Conservation (phyloP, 2,888 invertebrate genomes). For the Rutpela maculata region DNA sequence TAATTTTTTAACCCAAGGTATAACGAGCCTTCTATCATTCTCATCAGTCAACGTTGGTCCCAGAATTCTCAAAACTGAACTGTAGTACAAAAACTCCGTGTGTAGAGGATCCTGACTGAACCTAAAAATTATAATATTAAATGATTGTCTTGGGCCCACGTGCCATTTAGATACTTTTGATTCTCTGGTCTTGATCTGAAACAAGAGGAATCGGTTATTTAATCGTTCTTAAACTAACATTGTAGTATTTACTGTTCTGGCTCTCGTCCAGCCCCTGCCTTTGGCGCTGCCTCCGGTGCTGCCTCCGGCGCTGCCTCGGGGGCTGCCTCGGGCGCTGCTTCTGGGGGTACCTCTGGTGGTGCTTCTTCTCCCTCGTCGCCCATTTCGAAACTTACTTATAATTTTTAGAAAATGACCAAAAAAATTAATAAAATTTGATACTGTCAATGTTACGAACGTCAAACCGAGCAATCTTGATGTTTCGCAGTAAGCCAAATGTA, state of each 20-base stretch:
- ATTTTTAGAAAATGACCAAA: constrained; percentile 8
- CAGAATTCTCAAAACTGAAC: constrained; percentile 72
- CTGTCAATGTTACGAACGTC: not conserved
- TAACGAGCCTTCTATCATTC: constrained; percentile 67
- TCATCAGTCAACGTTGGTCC: constrained; percentile 71
- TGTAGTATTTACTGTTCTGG: not conserved
- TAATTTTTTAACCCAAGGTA: constrained; percentile 74
- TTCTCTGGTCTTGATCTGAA: constrained; percentile 15
- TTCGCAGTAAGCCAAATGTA: too few relatives aligned
- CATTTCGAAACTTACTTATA: constrained; percentile 24
- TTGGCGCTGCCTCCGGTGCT: not conserved
- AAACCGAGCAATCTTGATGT: not conserved
- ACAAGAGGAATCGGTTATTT: not conserved
- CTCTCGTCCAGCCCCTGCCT: not conserved
- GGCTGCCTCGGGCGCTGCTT: not conserved
- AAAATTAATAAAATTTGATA: not conserved
- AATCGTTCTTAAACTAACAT: not conserved
- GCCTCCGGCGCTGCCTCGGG: not conserved
- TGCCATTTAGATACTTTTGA: constrained; percentile 4
- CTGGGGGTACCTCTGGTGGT: not conserved
- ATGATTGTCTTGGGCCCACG: not conserved
- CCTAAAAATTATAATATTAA: constrained; percentile 32
- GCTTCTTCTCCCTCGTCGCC: constrained; percentile 30
- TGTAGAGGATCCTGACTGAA: constrained; percentile 70
- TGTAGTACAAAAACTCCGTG: constrained; percentile 75